phyloP scores from a whole-genome alignment of 2,797 vertebrate species.

The Etheostoma nigrum region DNA sequence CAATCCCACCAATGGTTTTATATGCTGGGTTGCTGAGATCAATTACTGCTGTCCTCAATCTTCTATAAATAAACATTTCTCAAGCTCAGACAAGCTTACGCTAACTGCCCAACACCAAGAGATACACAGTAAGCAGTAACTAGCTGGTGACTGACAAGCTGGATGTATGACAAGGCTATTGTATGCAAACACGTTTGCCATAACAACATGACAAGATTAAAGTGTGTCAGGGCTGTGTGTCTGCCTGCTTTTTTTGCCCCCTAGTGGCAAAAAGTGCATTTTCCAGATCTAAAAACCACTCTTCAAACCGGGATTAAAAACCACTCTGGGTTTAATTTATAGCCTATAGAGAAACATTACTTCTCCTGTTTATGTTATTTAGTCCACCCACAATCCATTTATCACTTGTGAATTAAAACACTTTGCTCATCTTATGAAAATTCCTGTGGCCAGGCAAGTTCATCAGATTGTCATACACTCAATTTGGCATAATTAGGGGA shows the following conservation, averaged over 20 bases:
- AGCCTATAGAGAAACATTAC: background rate
- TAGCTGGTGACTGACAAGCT: background rate
- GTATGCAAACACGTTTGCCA: background rate
- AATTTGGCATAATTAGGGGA: constrained; percentile 50
- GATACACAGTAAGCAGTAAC: background rate
- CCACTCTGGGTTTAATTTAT: background rate
- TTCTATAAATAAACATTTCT: too few species aligned
- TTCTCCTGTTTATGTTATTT: background rate
- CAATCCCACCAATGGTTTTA: background rate
- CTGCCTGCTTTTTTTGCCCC: background rate
- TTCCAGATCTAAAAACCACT: background rate
- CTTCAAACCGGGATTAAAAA: background rate
- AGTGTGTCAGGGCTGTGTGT: background rate
- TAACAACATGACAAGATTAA: background rate
- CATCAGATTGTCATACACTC: constrained; percentile 20
- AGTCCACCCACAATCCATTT: background rate
- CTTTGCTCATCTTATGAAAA: constrained; percentile 17
- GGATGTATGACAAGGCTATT: background rate
- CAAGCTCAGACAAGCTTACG: too few species aligned
- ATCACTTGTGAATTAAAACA: background rate
- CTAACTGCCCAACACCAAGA: background rate
- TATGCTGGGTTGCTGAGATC: background rate
- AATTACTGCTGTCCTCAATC: too few species aligned
- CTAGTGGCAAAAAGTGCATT: too few species aligned
- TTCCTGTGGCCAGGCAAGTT: constrained; percentile 2